These are phyloP conservation scores for Dascyllus trimaculatus DNA, from an alignment of 2,113 vertebrate species.

Conservation along the genomic window DNA sequence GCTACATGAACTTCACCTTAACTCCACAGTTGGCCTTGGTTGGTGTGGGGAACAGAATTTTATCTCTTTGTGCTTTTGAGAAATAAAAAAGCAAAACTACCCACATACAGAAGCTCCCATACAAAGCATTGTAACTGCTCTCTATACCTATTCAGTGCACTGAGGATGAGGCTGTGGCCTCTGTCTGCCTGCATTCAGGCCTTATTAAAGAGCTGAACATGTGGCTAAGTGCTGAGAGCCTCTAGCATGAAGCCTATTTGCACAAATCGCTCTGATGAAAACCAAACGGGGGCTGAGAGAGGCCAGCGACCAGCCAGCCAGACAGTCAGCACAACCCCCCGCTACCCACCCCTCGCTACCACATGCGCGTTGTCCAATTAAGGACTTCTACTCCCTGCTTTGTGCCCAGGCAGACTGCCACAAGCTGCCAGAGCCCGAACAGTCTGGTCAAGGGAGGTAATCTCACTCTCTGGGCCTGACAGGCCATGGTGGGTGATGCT, in stretches of 20 bases:
- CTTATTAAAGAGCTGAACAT: constrained; percentile 47
- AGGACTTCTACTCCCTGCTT: constrained; percentile 67
- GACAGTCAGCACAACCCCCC: constrained; percentile 8
- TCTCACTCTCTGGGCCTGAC: constrained; percentile 59
- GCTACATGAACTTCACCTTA: background rate
- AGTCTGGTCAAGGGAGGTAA: constrained; percentile 71
- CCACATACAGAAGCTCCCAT: background rate
- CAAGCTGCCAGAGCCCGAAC: constrained; percentile 62
- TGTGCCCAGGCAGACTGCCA: constrained; percentile 57
- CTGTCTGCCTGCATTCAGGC: constrained; percentile 21
- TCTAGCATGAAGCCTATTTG: constrained; percentile 56
- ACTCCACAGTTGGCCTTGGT: background rate
- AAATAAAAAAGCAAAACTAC: background rate
- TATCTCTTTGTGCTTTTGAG: background rate
- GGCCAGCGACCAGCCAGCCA: constrained; percentile 28
- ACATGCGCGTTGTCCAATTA: constrained; percentile 77
- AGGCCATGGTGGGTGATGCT: constrained; percentile 53
- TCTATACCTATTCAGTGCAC: background rate
- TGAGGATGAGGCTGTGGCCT: constrained; percentile 18
- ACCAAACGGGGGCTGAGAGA: constrained; percentile 62
- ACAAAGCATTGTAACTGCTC: constrained; percentile 4
- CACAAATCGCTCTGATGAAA: constrained; percentile 67
- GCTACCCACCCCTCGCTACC: constrained; percentile 27
- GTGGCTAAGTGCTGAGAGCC: constrained; percentile 59
- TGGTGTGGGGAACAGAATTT: background rate